Evolutionary conservation across 2,797 vertebrate species (phyloP).

Genomic region (Enteromius thamalakanensis): DNA sequence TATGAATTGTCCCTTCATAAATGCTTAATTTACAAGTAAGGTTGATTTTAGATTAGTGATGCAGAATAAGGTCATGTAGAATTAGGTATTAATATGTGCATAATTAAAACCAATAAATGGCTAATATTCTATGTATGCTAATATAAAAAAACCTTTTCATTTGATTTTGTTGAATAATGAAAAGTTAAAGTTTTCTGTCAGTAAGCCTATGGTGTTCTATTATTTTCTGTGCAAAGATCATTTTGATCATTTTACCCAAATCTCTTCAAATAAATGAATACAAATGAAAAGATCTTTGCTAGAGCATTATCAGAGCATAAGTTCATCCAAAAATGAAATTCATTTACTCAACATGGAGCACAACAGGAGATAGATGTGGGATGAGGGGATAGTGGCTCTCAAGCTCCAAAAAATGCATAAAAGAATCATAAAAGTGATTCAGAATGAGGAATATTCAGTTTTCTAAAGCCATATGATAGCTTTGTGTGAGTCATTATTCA

Average conservation of each 20-base stretch:
- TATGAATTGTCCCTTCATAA: too few species aligned
- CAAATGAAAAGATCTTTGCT: background rate
- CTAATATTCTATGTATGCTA: too few species aligned
- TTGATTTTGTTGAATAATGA: background rate
- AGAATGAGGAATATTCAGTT: slow-evolving; percentile 1
- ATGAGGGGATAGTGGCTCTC: background rate
- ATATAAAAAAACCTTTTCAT: background rate
- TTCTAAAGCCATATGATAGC: background rate
- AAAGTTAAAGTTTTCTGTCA: background rate
- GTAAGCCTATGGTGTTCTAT: background rate
- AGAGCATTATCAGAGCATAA: background rate
- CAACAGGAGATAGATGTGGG: background rate
- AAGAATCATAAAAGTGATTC: slow-evolving; percentile 1
- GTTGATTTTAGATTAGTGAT: too few species aligned
- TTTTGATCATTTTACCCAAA: background rate
- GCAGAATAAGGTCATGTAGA: too few species aligned
- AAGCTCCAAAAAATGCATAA: background rate
- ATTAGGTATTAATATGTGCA: too few species aligned
- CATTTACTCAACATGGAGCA: background rate
- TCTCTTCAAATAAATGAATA: background rate
- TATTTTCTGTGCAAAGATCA: background rate
- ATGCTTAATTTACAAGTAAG: too few species aligned
- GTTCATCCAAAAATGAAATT: background rate
- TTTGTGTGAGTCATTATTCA: background rate
- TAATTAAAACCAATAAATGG: too few species aligned